phyloP scores from a whole-genome alignment of 2,888 invertebrate species.

The Cyclophora albipunctata region DNA sequence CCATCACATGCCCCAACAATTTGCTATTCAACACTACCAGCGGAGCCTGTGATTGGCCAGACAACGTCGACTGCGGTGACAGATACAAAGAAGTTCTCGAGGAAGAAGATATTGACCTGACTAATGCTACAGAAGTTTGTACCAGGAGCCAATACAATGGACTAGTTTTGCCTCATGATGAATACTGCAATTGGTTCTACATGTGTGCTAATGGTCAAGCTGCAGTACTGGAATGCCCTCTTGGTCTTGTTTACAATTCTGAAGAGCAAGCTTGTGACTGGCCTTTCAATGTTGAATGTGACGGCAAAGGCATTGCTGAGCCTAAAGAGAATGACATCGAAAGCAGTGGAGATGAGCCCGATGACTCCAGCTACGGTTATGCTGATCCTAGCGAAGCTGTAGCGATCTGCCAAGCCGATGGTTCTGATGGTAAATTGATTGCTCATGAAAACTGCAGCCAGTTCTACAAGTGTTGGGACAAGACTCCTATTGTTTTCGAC shows the following conservation, averaged over 20 bases:
- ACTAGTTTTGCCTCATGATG: neutral
- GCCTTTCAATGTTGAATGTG: conserved; percentile 11
- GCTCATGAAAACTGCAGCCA: conserved; percentile 19
- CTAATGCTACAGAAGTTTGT: neutral
- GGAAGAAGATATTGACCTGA: neutral
- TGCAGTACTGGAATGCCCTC: conserved; percentile 4
- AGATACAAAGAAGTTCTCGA: neutral
- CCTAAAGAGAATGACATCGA: neutral
- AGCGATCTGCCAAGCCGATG: conserved; percentile 3
- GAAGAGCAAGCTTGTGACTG: conserved; percentile 13
- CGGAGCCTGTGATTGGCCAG: conserved; percentile 17
- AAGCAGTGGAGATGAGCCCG: neutral
- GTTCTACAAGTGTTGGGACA: conserved; percentile 16
- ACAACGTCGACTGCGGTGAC: conserved; percentile 12
- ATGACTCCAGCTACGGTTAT: neutral
- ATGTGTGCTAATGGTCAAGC: conserved; percentile 6
- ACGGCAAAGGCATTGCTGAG: conserved; percentile 3
- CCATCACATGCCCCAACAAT: conserved; percentile 8
- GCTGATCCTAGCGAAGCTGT: conserved; percentile 6
- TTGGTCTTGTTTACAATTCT: conserved; percentile 6
- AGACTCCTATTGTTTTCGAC: conserved; percentile 5
- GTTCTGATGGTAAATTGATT: conserved; percentile 11
- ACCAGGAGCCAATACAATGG: neutral
- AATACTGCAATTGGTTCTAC: conserved; percentile 14
- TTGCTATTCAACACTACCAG: conserved; percentile 12